Evolutionary conservation across 2,888 invertebrate species (phyloP).

Genomic region (Orchesella flavescens): DNA sequence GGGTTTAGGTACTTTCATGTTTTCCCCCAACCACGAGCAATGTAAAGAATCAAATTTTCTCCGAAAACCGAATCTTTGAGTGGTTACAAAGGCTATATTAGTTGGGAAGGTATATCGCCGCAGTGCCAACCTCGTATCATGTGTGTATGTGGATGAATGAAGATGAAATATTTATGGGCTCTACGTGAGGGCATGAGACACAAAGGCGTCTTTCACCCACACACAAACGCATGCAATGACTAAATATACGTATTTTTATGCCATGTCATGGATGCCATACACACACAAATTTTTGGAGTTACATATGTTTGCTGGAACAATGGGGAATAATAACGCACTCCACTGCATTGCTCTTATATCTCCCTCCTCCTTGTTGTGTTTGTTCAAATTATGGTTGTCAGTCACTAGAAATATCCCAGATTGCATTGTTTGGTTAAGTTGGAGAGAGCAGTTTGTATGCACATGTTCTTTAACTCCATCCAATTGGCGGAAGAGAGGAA

Average conservation of each 20-base stretch:
- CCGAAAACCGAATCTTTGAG: slow-evolving; percentile 8
- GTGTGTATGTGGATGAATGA: slow-evolving; percentile 53
- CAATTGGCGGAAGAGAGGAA: neutral
- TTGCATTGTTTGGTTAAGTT: slow-evolving; percentile 11
- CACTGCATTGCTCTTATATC: neutral
- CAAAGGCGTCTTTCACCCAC: slow-evolving; percentile 23
- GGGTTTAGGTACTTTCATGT: neutral
- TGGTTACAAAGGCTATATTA: slow-evolving; percentile 1
- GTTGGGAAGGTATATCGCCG: slow-evolving; percentile 6
- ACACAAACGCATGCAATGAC: slow-evolving; percentile 4
- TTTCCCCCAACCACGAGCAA: slow-evolving; percentile 6
- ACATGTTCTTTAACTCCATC: neutral
- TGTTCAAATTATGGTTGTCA: neutral
- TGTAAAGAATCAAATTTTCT: slow-evolving; percentile 6
- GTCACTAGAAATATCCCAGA: neutral
- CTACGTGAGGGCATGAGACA: slow-evolving; percentile 59
- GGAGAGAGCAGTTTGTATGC: neutral
- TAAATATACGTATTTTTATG: neutral
- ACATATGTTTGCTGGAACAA: slow-evolving; percentile 6
- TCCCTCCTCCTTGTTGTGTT: neutral
- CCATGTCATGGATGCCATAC: neutral
- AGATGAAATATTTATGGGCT: slow-evolving; percentile 62
- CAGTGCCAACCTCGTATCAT: slow-evolving; percentile 4
- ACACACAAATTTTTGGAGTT: slow-evolving; percentile 24
- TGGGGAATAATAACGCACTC: slow-evolving; percentile 17